These are phyloP conservation scores for Apeira syringaria DNA, from an alignment of 2,888 invertebrate species.

Conservation along the genomic window DNA sequence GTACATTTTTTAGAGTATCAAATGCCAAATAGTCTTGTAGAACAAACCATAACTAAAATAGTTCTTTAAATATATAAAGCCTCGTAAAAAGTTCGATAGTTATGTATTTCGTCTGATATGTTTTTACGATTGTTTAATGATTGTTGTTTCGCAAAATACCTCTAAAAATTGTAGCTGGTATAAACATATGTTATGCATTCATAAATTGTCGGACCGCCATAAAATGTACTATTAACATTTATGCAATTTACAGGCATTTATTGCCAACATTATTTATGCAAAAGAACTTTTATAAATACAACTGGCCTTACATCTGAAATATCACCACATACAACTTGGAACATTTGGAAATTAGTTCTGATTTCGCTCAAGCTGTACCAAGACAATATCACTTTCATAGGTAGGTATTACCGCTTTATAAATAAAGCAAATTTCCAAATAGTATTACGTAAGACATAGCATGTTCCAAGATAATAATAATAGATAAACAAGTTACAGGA, in stretches of 20 bases:
- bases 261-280: background rate
- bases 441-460: too few relatives aligned
- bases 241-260: background rate
- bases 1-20: too few relatives aligned
- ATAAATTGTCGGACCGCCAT: constrained; percentile 15
- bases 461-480: too few relatives aligned
- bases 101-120: constrained; percentile 5
- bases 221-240: constrained; percentile 16
- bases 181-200: constrained; percentile 18
- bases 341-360: too few relatives aligned
- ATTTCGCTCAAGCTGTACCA: too few relatives aligned
- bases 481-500: too few relatives aligned
- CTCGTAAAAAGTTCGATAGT: background rate
- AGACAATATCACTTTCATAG: too few relatives aligned
- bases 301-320: background rate
- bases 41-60: background rate
- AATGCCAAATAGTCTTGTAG: background rate
- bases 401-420: too few relatives aligned
- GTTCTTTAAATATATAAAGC: background rate
- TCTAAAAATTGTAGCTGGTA: constrained; percentile 13
- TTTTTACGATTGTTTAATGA: constrained; percentile 18
- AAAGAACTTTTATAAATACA: background rate
- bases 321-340: too few relatives aligned
- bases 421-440: too few relatives aligned
- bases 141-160: constrained; percentile 20